A percentile compares a stretch with the other conserved stretches of the same genome.
Evolutionary conservation across 2,888 invertebrate genomes (phyloP).

Genomic region (Synergus laeviventris): DNA sequence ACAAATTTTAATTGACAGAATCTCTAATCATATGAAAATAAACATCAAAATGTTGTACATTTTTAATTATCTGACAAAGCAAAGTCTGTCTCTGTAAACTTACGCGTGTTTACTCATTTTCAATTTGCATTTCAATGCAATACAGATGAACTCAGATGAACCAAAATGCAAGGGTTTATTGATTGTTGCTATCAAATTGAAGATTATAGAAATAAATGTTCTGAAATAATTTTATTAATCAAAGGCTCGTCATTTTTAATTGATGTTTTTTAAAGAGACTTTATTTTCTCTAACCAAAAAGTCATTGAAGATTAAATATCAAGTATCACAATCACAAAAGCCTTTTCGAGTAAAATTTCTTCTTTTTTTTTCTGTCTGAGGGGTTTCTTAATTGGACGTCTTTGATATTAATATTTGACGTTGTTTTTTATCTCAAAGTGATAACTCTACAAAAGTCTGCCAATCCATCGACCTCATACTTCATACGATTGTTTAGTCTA

Average conservation of each 20-base stretch:
- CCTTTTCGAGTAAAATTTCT: neutral
- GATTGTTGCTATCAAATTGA: neutral
- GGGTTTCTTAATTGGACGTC: neutral
- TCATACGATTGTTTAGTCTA: slow-evolving; percentile 37
- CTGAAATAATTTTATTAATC: no score
- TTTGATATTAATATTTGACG: slow-evolving; percentile 4
- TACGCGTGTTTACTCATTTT: neutral
- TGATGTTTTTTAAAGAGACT: no score
- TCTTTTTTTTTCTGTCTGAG: neutral
- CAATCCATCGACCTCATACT: slow-evolving; percentile 29
- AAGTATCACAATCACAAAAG: neutral
- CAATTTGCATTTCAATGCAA: neutral
- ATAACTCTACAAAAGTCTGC: slow-evolving; percentile 7
- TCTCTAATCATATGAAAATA: no score
- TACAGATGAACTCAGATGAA: neutral
- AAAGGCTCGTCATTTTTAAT: no score
- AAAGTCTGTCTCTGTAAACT: neutral
- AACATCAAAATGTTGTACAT: neutral
- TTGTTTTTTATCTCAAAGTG: slow-evolving; percentile 7
- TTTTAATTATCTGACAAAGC: neutral
- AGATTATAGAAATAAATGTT: neutral
- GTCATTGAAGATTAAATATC: neutral
- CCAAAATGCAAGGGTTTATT: neutral
- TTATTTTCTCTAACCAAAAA: no score
- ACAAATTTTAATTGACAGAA: no score